Base-by-base conservation (phyloP, 2,888 invertebrate genomes). In the Axea sp. region DNA sequence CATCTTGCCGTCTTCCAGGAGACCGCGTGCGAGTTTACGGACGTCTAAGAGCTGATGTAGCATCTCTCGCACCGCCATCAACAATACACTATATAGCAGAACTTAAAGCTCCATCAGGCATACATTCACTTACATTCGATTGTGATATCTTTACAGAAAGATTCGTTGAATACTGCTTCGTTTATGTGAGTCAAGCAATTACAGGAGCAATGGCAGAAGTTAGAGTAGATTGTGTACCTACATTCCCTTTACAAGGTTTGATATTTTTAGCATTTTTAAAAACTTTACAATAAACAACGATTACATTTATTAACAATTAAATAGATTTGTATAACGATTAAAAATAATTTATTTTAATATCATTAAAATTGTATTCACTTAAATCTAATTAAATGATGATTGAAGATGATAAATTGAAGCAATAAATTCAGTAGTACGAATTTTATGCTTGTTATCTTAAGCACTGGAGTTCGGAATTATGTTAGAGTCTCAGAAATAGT, bases 111-210 rank as follows among this genome's bases (percentile, higher is more conserved):
- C 86, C 89, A 73, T 91, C 93, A 77, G 94, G 94, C 3, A 93
- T 93, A 82, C 94, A 95, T 88, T 92, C 93, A 11, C 89, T 95
- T 6, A 89, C 90, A 0, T 95, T 96, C 87, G 93, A 93, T 86
- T 96, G 96, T 83, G 93, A 94, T 8, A 89, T 95, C 37, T 96
- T 96, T 89, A 93, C 93, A 45, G 95, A 95, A 87, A 90, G 93
- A 45, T 95, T 92, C 83, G 92, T 95, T 15, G 95, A 95, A 86
- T 96, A 95, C 84, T 96, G 96, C 88, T 96, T 96, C 88, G 93
- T 94, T 59, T 96, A 96, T 87, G 95, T 95, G 22, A 95, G 94
- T 28, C 93, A 95, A 82, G 94, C 95, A 0, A 93, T 94, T 76
- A 94, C 93, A 0, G 95, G 95, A 0, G 95, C 95, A 0, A 95